These are phyloP conservation scores for Amphilophus citrinellus DNA, from an alignment of 2,113 vertebrate species.

Conservation along the genomic window DNA sequence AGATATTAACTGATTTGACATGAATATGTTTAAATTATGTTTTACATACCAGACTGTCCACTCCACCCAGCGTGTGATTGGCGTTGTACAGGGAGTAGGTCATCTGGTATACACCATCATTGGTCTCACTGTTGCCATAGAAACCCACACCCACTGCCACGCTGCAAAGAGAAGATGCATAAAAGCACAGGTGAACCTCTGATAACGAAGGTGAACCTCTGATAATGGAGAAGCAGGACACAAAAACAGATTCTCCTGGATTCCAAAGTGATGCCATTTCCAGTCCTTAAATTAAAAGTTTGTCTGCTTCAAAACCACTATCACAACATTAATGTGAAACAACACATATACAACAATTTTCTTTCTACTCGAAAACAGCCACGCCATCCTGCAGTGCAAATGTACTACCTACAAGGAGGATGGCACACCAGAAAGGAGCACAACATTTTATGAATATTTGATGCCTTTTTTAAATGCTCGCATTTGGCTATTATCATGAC, in stretches of 20 bases:
- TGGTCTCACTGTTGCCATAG: constrained; percentile 98
- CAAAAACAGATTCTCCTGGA: not conserved
- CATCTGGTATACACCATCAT: constrained; percentile 93
- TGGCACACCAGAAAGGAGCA: constrained; percentile 2
- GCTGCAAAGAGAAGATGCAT: constrained; percentile 72
- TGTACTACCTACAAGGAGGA: not conserved
- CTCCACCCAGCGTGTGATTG: constrained; percentile 91
- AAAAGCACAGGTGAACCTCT: constrained; percentile 17
- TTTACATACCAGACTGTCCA: constrained; percentile 90
- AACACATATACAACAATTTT: not conserved
- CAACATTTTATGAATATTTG: constrained; percentile 39
- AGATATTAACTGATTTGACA: not conserved
- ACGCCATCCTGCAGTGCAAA: not conserved
- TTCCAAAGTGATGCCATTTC: not conserved
- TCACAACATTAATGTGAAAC: not conserved
- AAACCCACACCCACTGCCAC: constrained; percentile 93
- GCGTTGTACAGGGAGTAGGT: constrained; percentile 93
- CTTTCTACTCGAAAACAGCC: not conserved
- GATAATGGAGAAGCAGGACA: constrained; percentile 8
- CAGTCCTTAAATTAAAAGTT: not conserved
- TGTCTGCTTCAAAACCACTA: not conserved
- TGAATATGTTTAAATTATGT: not conserved
- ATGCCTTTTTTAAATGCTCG: not conserved
- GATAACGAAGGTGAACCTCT: constrained; percentile 25
- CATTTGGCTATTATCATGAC: constrained; percentile 18